Conservation (phyloP, 2,888 invertebrate species). For the Oligia latruncula region DNA sequence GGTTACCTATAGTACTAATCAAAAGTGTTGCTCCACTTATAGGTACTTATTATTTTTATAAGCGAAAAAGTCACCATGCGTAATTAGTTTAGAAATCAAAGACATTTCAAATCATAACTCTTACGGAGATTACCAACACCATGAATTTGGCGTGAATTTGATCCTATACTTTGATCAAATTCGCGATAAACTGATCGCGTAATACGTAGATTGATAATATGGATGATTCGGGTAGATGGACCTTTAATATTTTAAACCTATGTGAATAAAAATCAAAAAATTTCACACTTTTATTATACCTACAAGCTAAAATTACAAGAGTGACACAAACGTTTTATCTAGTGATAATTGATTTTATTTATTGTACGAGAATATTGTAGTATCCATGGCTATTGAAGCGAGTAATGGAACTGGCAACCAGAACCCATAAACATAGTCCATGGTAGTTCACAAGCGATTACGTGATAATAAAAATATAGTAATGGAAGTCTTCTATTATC, state of each 20-base stretch:
- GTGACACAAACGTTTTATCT: neutral
- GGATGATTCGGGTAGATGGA: conserved; percentile 26
- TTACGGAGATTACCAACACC: conserved; percentile 17
- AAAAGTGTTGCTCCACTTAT: neutral
- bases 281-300: neutral
- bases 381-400: conserved; percentile 5
- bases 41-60: neutral
- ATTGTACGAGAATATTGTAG: neutral
- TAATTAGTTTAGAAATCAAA: conserved; percentile 19
- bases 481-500: conserved; percentile 45
- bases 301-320: neutral
- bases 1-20: neutral
- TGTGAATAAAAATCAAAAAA: conserved; percentile 18
- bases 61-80: neutral
- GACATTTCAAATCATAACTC: conserved; percentile 23
- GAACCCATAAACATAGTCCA: conserved; percentile 33
- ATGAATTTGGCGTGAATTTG: conserved; percentile 29
- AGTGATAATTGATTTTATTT: neutral
- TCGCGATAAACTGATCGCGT: conserved; percentile 18
- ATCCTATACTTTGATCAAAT: conserved; percentile 13
- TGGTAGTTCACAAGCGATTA: conserved; percentile 37
- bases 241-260: conserved; percentile 42
- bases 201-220: conserved; percentile 26
- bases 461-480: conserved; percentile 37
- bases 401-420: conserved; percentile 20